Percentiles rank a stretch among this genome's conserved stretches.
phyloP scores from a whole-genome alignment of 1,140 invertebrate species.

The Drosophila murphyi region DNA sequence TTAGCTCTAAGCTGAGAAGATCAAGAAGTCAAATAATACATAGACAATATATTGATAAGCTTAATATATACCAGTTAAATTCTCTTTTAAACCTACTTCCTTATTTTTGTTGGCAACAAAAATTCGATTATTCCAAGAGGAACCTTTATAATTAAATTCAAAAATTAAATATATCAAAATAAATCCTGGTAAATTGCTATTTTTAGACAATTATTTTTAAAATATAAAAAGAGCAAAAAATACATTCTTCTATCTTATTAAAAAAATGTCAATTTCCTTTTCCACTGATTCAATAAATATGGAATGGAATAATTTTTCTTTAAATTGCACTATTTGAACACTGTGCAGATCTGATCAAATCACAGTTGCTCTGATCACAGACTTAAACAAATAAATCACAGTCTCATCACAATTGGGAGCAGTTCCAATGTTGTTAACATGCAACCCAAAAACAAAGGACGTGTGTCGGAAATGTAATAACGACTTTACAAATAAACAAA shows the following conservation, averaged over 20 bases:
- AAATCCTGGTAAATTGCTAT: no score
- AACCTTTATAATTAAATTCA: no score
- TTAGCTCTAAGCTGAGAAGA: constrained; percentile 16
- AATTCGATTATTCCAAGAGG: no score
- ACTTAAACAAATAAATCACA: neutral
- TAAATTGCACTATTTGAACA: neutral
- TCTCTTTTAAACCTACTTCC: no score
- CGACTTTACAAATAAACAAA: constrained; percentile 75
- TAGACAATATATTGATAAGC: neutral
- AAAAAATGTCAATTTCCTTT: no score
- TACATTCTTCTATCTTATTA: no score
- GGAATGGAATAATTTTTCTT: no score
- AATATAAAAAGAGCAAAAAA: no score
- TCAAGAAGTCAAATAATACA: constrained; percentile 20
- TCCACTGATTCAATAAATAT: no score
- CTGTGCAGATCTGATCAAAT: neutral
- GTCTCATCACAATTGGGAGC: constrained; percentile 7
- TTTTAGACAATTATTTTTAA: no score
- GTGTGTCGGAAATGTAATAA: constrained; percentile 77
- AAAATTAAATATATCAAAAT: no score
- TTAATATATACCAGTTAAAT: neutral
- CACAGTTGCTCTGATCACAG: neutral
- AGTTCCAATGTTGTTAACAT: neutral
- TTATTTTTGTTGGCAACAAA: no score
- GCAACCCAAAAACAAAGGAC: constrained; percentile 52